These are phyloP conservation scores for Plutella xylostella DNA, from an alignment of 2,888 invertebrate species.

Conservation along the genomic window DNA sequence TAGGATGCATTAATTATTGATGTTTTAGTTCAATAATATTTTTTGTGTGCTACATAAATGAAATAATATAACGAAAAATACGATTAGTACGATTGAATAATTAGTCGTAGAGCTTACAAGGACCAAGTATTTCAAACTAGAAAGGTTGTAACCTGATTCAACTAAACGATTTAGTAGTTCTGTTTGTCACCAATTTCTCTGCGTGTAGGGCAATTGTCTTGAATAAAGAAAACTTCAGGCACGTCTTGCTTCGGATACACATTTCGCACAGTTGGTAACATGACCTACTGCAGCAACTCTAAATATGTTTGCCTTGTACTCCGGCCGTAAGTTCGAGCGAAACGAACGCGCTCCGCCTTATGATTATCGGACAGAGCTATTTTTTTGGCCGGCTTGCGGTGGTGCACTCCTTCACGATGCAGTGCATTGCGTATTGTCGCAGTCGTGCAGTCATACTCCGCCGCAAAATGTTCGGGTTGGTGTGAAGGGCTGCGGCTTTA, in stretches of 20 bases:
- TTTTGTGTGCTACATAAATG: no score
- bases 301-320: neutral
- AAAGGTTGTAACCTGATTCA: no score
- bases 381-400: conserved; percentile 10
- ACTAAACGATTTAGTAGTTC: no score
- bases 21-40: no score
- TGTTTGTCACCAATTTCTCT: no score
- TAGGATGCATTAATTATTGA: no score
- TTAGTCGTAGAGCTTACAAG: no score
- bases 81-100: no score
- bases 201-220: conserved; percentile 17
- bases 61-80: no score
- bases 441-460: conserved; percentile 3
- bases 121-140: no score
- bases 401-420: neutral
- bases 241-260: neutral
- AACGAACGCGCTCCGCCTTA: conserved; percentile 15
- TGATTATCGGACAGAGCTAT: conserved; percentile 8
- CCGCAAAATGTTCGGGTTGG: conserved; percentile 5
- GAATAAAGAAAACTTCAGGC: conserved; percentile 5
- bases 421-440: conserved; percentile 1
- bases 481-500: conserved; percentile 6
- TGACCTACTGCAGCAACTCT: neutral
- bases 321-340: conserved; percentile 13
- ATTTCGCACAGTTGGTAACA: neutral